Evolutionary conservation across 2,113 vertebrate species (phyloP).

Genomic region (Cyphomyrus discorhynchus): DNA sequence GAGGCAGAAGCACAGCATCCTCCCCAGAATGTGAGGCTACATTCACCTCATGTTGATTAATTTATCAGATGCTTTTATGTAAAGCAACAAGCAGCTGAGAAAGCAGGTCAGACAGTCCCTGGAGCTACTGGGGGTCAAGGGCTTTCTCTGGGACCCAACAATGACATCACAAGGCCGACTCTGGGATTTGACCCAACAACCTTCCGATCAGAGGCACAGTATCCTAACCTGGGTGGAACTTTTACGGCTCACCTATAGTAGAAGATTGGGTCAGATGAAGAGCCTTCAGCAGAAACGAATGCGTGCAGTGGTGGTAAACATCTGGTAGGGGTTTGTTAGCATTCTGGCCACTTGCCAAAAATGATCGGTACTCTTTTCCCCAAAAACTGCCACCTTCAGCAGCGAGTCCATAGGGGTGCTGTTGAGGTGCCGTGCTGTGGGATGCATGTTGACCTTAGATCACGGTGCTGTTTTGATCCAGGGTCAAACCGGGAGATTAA

Average conservation of each 20-base stretch:
- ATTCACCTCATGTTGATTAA: neutral
- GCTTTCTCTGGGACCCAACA: neutral
- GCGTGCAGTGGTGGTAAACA: neutral
- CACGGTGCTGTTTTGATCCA: neutral
- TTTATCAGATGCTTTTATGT: neutral
- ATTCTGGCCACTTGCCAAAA: neutral
- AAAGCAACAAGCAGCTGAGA: neutral
- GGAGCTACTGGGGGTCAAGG: neutral
- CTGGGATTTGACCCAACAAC: neutral
- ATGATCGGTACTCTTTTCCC: constrained; percentile 22
- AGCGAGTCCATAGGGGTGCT: neutral
- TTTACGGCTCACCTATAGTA: neutral
- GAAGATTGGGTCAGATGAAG: neutral
- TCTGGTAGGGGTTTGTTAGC: neutral
- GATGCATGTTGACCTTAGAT: neutral
- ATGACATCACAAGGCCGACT: neutral
- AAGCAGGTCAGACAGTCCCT: neutral
- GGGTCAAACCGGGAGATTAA: neutral
- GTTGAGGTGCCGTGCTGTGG: neutral
- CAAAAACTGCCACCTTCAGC: neutral
- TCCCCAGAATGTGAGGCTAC: neutral
- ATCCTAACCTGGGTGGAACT: neutral
- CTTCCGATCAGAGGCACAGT: neutral
- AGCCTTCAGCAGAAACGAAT: neutral
- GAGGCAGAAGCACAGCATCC: neutral